Evolutionary conservation across 2,113 vertebrate genomes (phyloP).

Genomic region (Ctenodactylus gundi): DNA sequence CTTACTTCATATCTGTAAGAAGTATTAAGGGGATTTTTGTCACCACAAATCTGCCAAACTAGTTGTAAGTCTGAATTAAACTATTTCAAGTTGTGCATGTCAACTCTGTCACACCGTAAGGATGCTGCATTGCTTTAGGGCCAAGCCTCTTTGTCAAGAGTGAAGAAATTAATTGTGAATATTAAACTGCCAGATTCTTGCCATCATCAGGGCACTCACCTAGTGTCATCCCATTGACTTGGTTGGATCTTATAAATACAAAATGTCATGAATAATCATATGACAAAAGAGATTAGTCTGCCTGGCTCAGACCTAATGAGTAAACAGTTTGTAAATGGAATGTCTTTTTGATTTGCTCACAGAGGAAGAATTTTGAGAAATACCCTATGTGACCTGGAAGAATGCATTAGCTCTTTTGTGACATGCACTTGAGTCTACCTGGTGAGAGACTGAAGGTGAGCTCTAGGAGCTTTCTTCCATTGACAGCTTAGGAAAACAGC

Average conservation of each 20-base stretch:
- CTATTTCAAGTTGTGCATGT: neutral
- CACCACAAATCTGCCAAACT: neutral
- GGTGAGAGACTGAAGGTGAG: fast-evolving
- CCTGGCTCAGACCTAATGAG: neutral
- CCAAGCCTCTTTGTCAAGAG: neutral
- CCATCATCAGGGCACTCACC: neutral
- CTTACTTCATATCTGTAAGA: neutral
- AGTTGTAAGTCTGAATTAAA: neutral
- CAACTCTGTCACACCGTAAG: neutral
- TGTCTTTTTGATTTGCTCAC: neutral
- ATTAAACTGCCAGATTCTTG: neutral
- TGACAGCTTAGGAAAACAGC: neutral
- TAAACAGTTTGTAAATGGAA: neutral
- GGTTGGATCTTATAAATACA: neutral
- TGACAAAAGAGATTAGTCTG: neutral
- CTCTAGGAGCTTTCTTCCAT: neutral
- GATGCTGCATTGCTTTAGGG: neutral
- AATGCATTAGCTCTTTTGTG: neutral
- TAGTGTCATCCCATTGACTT: neutral
- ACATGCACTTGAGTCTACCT: neutral
- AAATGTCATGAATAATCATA: neutral
- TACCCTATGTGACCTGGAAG: neutral
- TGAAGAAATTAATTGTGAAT: neutral
- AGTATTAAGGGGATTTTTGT: neutral
- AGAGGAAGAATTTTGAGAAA: neutral